phyloP scores from a whole-genome alignment of 2,888 invertebrate genomes.

The Mayetiola destructor region DNA sequence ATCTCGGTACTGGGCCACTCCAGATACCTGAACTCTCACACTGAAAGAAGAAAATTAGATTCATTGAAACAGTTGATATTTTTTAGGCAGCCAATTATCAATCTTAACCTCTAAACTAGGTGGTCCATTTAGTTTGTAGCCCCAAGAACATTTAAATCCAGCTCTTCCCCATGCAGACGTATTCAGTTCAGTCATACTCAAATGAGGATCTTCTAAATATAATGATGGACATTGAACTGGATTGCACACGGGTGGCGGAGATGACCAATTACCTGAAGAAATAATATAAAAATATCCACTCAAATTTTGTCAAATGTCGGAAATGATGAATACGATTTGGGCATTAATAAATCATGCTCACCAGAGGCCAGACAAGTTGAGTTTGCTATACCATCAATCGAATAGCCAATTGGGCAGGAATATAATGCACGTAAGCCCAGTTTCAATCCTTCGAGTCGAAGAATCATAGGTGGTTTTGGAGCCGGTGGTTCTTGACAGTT shows the following conservation, averaged over 20 bases:
- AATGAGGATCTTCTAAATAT: constrained; percentile 50
- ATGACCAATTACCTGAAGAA: constrained; percentile 62
- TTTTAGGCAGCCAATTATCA: too few relatives aligned
- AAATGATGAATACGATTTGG: neutral
- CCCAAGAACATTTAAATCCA: constrained; percentile 72
- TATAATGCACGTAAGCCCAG: constrained; percentile 55
- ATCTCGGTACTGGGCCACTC: constrained; percentile 62
- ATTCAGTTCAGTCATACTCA: constrained; percentile 64
- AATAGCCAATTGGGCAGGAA: constrained; percentile 61
- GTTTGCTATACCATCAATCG: constrained; percentile 59
- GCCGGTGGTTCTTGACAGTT: constrained; percentile 48
- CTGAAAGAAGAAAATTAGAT: too few relatives aligned
- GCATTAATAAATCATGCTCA: constrained; percentile 24
- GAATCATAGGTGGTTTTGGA: constrained; percentile 46
- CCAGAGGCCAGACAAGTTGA: constrained; percentile 72
- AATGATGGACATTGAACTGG: constrained; percentile 64
- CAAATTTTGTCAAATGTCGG: neutral
- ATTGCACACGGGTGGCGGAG: constrained; percentile 55
- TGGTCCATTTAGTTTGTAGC: constrained; percentile 59
- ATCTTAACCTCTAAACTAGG: constrained; percentile 66
- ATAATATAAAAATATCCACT: neutral
- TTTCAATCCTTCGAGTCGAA: constrained; percentile 60
- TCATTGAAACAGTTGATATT: too few relatives aligned
- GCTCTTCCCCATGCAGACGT: constrained; percentile 67
- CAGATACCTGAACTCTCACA: constrained; percentile 67